phyloP scores from a whole-genome alignment of 2,797 vertebrate genomes.

The Lindbergichthys nudifrons region DNA sequence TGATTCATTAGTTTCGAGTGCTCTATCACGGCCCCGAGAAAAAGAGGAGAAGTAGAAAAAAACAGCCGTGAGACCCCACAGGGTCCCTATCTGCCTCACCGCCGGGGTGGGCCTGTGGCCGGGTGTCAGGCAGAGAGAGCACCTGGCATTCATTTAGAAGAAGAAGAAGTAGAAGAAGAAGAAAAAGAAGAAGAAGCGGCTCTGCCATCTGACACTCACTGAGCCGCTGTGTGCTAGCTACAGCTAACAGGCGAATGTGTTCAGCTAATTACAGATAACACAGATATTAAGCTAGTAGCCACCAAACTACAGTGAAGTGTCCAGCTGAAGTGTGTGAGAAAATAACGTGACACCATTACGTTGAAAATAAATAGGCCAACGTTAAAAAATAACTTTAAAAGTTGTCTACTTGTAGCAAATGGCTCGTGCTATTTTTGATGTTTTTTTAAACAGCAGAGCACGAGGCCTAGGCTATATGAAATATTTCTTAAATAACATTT shows the following conservation, averaged over 20 bases:
- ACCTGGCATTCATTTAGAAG: slow-evolving; percentile 72
- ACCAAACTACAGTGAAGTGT: neutral
- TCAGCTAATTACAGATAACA: neutral
- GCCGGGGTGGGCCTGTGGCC: slow-evolving; percentile 66
- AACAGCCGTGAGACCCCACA: slow-evolving; percentile 34
- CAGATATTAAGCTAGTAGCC: neutral
- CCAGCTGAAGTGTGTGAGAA: neutral
- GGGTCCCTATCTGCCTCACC: slow-evolving; percentile 59
- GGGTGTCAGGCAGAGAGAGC: slow-evolving; percentile 63
- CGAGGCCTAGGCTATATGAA: neutral
- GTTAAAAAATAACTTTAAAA: neutral
- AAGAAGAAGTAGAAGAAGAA: too few relatives aligned
- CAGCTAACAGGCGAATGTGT: slow-evolving; percentile 1
- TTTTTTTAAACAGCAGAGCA: neutral
- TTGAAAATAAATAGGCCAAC: neutral
- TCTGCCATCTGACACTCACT: slow-evolving; percentile 7
- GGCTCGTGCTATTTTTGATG: neutral
- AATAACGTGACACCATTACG: neutral
- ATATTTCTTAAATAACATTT: neutral
- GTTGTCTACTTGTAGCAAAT: neutral
- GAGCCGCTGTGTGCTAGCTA: neutral
- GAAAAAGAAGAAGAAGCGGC: too few relatives aligned
- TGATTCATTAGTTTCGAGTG: slow-evolving; percentile 57
- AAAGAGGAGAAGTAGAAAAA: neutral
- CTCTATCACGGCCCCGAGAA: slow-evolving; percentile 46